Percentiles rank a stretch among this genome's conserved stretches.
These are phyloP conservation scores for Propithecus deckenii DNA, from an alignment of 2,797 vertebrate genomes.

Conservation along the genomic window DNA sequence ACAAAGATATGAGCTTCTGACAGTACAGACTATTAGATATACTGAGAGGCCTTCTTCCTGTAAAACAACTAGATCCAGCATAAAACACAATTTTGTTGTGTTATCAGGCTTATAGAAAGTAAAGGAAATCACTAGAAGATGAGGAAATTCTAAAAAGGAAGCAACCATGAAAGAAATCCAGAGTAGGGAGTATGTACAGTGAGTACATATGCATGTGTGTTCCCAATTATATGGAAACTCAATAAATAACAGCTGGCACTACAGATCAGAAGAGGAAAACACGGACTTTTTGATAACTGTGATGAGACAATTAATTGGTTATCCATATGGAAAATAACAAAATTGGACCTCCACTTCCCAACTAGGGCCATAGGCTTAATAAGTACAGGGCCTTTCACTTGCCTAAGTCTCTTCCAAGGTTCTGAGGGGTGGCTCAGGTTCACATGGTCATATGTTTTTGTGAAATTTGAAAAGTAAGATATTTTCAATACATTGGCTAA, in stretches of 20 bases:
- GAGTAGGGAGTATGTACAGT: not conserved
- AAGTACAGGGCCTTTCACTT: not conserved
- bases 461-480: not conserved
- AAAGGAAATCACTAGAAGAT: not conserved
- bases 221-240: not conserved
- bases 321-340: not conserved
- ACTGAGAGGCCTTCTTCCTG: not conserved
- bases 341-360: not conserved
- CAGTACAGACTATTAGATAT: not conserved
- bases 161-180: not conserved
- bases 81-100: slow-evolving; percentile 8
- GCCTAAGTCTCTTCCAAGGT: not conserved
- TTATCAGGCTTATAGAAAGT: not conserved
- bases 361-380: not conserved
- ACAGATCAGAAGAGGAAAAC: not conserved
- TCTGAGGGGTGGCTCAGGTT: not conserved
- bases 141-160: slow-evolving; percentile 1
- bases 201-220: not conserved
- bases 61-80: not conserved
- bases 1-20: not conserved
- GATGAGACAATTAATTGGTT: not conserved
- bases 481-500: not conserved
- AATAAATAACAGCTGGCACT: not conserved
- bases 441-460: not conserved
- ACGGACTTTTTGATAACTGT: not conserved